Base-by-base conservation (phyloP, 2,797 vertebrate genomes). In the Botia almorhae region DNA sequence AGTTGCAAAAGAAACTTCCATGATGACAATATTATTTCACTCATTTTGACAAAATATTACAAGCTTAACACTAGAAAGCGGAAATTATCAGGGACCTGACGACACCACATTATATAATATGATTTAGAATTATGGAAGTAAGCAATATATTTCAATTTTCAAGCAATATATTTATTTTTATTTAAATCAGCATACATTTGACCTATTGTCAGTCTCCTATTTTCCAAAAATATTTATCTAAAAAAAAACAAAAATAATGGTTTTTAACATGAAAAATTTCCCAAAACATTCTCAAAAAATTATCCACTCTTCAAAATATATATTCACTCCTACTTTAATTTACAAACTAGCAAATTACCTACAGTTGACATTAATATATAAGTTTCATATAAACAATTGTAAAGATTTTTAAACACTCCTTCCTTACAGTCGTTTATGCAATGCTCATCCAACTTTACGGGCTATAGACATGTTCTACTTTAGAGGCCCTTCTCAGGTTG, bases 391-490 rank as follows among this genome's bases (percentile, higher is more conserved):
- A 4, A 48, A 48, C 8, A 33, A 33, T 33, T 33, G 33, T 33
- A 14, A 14, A 50, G 17, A 55, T 55, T 6, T 55, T 23, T 23
- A 60, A 23, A 60, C 21, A 60, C 3, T 46, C 39, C 33, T 23
- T 76, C 1, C 46, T 53, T 19, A n/a, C 77, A 98, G 97, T 82
- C 97, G 96, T 14, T 92, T 99, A 78, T 96, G 96, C 87, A 94
- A 91, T 2, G 94, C 94, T 73, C 94, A 96, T 82, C 96, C 97
- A 5, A 97, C 95, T 0, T 91, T 98, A 83, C 93, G 91, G 74
- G 83, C 94, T 82, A 97, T 99, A 0, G 97, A 99, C 92, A 99
- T 99, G 97, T 99, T 99, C 89, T 95, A 96, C 70, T 99, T 98
- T 83, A 93, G 97, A 81, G 96, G 95, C 14, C 97, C 96, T 0